These are phyloP conservation scores for Gallinago jamesoni DNA, from an alignment of 2,113 vertebrate species.

Conservation along the genomic window DNA sequence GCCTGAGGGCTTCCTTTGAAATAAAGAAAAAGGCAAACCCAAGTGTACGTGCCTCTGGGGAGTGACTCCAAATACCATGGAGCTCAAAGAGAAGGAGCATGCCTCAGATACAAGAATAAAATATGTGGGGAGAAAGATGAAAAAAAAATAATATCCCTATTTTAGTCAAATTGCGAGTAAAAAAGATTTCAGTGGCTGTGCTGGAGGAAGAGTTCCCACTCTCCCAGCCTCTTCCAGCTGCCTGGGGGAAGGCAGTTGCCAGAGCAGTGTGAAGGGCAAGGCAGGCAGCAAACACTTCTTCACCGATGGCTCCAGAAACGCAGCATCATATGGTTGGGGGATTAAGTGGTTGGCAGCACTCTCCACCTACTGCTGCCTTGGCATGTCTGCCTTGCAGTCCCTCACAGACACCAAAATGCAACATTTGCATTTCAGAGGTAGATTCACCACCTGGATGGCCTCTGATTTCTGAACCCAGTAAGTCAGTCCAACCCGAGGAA, in stretches of 20 bases:
- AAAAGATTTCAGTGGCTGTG: not conserved
- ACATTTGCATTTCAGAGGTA: not conserved
- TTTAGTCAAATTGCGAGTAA: not conserved
- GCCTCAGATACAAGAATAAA: not conserved
- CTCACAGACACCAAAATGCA: not conserved
- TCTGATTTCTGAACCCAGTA: not conserved
- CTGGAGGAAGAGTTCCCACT: not conserved
- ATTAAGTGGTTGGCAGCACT: rapidly evolving
- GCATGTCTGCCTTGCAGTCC: not conserved
- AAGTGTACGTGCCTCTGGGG: rapidly evolving
- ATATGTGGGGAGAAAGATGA: not conserved
- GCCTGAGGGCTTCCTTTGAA: not conserved
- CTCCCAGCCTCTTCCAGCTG: not conserved
- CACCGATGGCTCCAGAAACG: not conserved
- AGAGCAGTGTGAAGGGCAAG: not conserved
- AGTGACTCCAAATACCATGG: not conserved
- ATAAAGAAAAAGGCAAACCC: not conserved
- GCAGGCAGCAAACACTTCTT: not conserved
- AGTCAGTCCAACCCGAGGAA: not conserved
- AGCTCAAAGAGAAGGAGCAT: not conserved
- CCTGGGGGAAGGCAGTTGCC: not conserved
- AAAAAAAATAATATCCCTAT: rapidly evolving
- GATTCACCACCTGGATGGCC: not conserved
- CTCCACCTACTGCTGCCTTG: rapidly evolving
- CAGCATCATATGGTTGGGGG: not conserved